Base-by-base conservation (phyloP, 2,888 invertebrate genomes). In the Trichopoda pennipes region DNA sequence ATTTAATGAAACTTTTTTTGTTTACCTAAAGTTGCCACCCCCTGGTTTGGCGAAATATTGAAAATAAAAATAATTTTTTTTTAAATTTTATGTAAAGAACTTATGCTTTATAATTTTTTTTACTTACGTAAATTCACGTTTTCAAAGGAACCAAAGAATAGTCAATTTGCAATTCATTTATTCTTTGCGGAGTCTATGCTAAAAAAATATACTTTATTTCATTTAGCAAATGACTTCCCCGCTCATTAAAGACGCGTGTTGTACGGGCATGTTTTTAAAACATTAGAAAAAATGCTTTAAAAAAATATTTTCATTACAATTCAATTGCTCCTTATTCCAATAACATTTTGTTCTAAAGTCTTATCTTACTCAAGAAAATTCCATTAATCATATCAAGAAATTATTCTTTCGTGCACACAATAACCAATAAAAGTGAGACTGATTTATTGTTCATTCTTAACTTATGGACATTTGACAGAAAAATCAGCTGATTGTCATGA, bases 401-500 rank as follows among this genome's bases (percentile, higher is more conserved):
- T 23, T 56, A 35, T 51, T 23, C 58, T 56, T 35, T 42, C 2
- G 47, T 32, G 21, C 3, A 38, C 12, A 38, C 38, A 1, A 28
- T 55, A 58, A 53, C 17, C 75, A 75, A 75, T 66, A 75, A 70
- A 23, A 63, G 35, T 60, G 77, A 78, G 81, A 68, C 74, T 73
- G 69, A 81, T 81, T 81, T 81, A 81, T 74, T 64, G 74, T 64
- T 66, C 53, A 64, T 64, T 74, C 70, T 70, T 47, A 74, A 78
- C 81, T 70, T 69, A 74, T 70, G 70, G 81, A 81, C 78, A 78
- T 78, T 81, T 81, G 81, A 77, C 76, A 77, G 77, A 44, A 38
- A 66, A 84, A 81, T 80, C 80, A 81, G 81, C 84, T 82, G 81
- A 70, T 76, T 81, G 58, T 72, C 80, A 83, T 77, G 79, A 80